These are phyloP conservation scores for Thelaira solivaga DNA, from an alignment of 2,888 invertebrate species.

Conservation along the genomic window DNA sequence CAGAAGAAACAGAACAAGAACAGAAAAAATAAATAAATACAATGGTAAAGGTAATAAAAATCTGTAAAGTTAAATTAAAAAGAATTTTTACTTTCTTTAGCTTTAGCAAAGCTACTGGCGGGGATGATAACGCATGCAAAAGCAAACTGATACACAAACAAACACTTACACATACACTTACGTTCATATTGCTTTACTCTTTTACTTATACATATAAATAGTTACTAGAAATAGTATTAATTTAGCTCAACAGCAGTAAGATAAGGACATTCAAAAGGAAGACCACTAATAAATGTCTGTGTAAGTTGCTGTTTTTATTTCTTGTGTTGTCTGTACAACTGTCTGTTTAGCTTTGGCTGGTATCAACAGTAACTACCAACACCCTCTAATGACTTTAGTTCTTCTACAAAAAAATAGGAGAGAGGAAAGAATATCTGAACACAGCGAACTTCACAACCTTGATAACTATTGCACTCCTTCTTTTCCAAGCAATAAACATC, in stretches of 20 bases:
- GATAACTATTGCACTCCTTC: slow-evolving; percentile 6
- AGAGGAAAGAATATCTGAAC: slow-evolving; percentile 14
- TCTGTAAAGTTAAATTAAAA: slow-evolving; percentile 53
- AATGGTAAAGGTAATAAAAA: slow-evolving; percentile 50
- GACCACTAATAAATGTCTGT: slow-evolving; percentile 56
- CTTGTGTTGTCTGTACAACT: not conserved
- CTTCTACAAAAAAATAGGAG: not conserved
- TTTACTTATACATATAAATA: not conserved
- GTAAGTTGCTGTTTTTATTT: not conserved
- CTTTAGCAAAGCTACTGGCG: slow-evolving; percentile 14
- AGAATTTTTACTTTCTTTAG: slow-evolving; percentile 52
- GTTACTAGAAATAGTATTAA: slow-evolving; percentile 1
- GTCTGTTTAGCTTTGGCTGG: not conserved
- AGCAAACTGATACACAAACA: not conserved
- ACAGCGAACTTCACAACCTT: slow-evolving; percentile 50
- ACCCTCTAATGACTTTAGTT: slow-evolving; percentile 55
- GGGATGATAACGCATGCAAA: not conserved
- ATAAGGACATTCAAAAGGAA: slow-evolving; percentile 37
- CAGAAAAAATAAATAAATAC: too few species aligned
- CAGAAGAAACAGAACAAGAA: too few species aligned
- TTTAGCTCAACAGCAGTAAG: slow-evolving; percentile 19
- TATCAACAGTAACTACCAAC: slow-evolving; percentile 32
- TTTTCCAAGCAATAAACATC: slow-evolving; percentile 44
- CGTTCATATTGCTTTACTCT: too few species aligned
- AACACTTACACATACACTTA: not conserved